Conservation (phyloP, 2,113 vertebrate species). For the Pithys albifrons region DNA sequence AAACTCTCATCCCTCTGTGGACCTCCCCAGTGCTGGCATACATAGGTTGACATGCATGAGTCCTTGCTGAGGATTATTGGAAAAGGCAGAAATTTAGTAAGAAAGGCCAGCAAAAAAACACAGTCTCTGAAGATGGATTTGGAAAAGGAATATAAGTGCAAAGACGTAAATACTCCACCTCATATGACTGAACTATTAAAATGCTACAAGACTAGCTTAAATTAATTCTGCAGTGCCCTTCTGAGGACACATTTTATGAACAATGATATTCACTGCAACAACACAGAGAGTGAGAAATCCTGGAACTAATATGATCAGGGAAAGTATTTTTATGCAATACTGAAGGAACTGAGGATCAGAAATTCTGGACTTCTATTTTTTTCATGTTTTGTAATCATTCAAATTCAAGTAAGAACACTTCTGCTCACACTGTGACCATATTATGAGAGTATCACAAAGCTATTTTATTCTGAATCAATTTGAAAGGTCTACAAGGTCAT, state of each 20-base stretch:
- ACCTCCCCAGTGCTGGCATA: neutral
- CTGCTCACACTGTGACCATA: neutral
- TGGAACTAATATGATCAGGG: neutral
- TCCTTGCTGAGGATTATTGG: neutral
- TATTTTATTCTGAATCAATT: neutral
- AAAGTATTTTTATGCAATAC: neutral
- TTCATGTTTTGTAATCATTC: neutral
- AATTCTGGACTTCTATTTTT: neutral
- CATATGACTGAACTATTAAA: neutral
- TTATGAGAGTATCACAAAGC: neutral
- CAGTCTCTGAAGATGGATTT: neutral
- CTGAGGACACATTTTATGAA: neutral
- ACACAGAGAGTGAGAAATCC: neutral
- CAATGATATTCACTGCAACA: neutral
- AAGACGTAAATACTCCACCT: neutral
- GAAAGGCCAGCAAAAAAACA: neutral
- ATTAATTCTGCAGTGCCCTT: neutral
- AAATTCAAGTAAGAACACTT: neutral
- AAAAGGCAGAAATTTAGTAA: neutral
- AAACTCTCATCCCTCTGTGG: neutral
- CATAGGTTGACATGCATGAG: neutral
- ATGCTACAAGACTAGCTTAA: neutral
- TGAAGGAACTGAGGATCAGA: neutral
- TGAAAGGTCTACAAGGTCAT: neutral
- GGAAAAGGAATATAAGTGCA: neutral